These are phyloP conservation scores for Hydrophis major DNA, from an alignment of 2,797 vertebrate species.

Conservation along the genomic window DNA sequence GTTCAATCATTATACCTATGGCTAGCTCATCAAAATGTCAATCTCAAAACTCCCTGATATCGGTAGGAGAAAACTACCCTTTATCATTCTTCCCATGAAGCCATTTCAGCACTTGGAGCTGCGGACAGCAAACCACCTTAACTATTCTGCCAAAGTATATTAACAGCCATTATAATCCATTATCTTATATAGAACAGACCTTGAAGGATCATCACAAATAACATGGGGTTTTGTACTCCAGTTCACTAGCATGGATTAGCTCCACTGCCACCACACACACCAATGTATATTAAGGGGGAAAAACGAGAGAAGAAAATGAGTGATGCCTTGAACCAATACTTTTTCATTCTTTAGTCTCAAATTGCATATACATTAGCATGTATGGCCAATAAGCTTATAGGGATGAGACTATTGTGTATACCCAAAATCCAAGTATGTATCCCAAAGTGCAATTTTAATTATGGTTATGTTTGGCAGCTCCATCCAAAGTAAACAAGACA, in stretches of 20 bases:
- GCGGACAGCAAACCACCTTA: slow-evolving; percentile 34
- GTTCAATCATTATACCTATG: not conserved
- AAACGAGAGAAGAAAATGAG: not conserved
- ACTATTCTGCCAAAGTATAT: not conserved
- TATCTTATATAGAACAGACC: not conserved
- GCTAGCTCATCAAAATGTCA: not conserved
- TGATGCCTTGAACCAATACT: not conserved
- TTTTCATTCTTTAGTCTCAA: too few species aligned
- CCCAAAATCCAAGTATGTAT: not conserved
- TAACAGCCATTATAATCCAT: not conserved
- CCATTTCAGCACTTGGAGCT: slow-evolving; percentile 28
- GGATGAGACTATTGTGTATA: not conserved
- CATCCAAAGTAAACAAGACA: not conserved
- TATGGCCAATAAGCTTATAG: not conserved
- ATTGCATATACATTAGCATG: not conserved
- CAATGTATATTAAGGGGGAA: not conserved
- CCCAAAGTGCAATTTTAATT: not conserved
- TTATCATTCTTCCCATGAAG: not conserved
- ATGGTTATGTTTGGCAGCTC: not conserved
- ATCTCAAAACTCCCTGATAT: not conserved
- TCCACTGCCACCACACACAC: not conserved
- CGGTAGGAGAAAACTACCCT: not conserved
- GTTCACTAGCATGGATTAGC: not conserved
- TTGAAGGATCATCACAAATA: not conserved
- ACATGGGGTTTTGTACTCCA: not conserved